Evolutionary conservation across 2,888 invertebrate genomes (phyloP), one percentile per base, ranked within the genome.

Genomic region (Eupelmus urozonus): DNA sequence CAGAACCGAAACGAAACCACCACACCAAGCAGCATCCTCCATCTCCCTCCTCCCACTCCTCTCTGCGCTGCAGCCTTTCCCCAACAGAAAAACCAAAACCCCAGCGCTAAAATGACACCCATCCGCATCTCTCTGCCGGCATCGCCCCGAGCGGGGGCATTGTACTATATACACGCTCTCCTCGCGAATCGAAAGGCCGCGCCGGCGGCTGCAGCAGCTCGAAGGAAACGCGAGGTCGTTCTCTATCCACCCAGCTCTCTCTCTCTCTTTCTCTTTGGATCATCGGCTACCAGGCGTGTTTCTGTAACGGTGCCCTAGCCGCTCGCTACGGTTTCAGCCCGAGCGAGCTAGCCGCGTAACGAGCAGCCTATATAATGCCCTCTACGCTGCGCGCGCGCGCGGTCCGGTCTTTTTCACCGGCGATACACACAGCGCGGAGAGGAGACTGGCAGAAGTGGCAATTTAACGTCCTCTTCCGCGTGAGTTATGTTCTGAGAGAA

Each of bases 221-320:
- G 67, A 18, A 53, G 51, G 34, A 67, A 53, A 29, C n/a, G 65
- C 9, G 13, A 51, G 51, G 51, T 51, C 66, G 49, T 42, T 27
- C 66, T 29, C 27, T n/a, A n/a, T n/a, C 11, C 34, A 5, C 34
- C 34, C 45, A 45, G 2, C 45, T 4, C 67, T 55, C 53, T 55
- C 20, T 23, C 45, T 16, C 13, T 63, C 63, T 25, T 2, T 40
- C 20, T 67, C 62, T 62, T 42, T 45, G 2, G 2, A 59, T 63
- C 70, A 71, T 76, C 70, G 69, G 67, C 59, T 57, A 49, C 51
- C 67, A 53, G 74, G 66, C 51, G 76, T 57, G 71, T 59, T 66
- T 55, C 76, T n/a, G 62, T 76, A 76, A 76, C 76, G 76, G 76
- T 76, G 34, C 60, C 40, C 65, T 16, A 27, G n/a, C 49, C n/a